phyloP scores from a whole-genome alignment of 2,113 vertebrate genomes.

The Choloepus hoffmanni region DNA sequence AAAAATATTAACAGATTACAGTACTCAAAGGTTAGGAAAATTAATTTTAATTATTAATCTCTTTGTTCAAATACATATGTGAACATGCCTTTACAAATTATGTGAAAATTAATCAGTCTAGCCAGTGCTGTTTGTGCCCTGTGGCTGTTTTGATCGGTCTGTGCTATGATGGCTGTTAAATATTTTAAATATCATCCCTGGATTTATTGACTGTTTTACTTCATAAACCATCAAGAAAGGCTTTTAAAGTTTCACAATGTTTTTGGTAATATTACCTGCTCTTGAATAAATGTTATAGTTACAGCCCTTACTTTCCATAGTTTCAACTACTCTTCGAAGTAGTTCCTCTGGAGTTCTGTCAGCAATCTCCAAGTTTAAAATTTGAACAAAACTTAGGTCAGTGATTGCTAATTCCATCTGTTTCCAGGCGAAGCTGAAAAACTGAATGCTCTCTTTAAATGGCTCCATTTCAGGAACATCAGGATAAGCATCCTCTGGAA shows the following conservation, averaged over 20 bases:
- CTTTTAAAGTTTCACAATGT: not conserved
- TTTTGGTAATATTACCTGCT: not conserved
- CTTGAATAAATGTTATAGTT: not conserved
- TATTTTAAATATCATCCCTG: not conserved
- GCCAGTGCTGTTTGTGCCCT: rapidly evolving
- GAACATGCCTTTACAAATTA: not conserved
- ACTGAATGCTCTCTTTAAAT: constrained; percentile 83
- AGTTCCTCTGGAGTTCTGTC: constrained; percentile 89
- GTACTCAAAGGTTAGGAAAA: not conserved
- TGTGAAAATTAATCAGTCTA: not conserved
- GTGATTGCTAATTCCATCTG: constrained; percentile 81
- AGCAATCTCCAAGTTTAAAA: constrained; percentile 87
- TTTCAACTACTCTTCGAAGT: constrained; percentile 86
- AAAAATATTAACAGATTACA: not conserved
- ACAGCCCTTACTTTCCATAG: constrained; percentile 92
- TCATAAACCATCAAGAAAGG: not conserved
- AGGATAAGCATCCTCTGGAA: constrained; percentile 88
- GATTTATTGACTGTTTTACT: not conserved
- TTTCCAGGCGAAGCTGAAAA: constrained; percentile 88
- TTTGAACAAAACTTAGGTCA: constrained; percentile 68
- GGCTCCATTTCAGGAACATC: constrained; percentile 90
- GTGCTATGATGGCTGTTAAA: not conserved
- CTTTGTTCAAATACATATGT: not conserved
- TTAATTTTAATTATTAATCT: not conserved
- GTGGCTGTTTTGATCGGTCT: not conserved